Percentiles rank a stretch among this genome's conserved stretches.
Conservation (phyloP, 2,797 vertebrate genomes). For the Diglossa cyanea region DNA sequence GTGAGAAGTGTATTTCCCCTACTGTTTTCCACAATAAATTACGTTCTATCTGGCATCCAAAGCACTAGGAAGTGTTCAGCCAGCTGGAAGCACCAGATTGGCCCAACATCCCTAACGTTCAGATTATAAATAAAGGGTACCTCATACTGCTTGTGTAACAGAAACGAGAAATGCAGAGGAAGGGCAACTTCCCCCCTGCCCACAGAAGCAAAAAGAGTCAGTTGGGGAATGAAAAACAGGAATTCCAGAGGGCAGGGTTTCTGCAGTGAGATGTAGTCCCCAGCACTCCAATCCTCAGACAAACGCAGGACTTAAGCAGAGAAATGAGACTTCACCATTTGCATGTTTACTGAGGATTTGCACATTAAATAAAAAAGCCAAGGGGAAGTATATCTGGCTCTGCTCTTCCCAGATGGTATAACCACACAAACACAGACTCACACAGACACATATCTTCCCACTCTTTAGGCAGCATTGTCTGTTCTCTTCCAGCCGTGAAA, state of each 20-base stretch:
- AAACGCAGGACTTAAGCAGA: neutral
- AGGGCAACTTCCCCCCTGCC: constrained; percentile 47
- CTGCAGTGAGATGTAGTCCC: neutral
- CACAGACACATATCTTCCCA: constrained; percentile 19
- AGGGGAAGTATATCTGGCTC: neutral
- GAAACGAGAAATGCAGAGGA: constrained; percentile 35
- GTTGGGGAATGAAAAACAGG: constrained; percentile 21
- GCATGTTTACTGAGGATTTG: neutral
- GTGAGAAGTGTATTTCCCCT: neutral
- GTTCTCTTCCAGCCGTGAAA: constrained; percentile 46
- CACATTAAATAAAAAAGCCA: neutral
- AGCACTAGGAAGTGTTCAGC: constrained; percentile 20
- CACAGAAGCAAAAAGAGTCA: neutral
- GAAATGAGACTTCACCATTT: neutral
- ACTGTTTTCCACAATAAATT: constrained; percentile 49
- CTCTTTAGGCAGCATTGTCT: constrained; percentile 19
- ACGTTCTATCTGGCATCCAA: constrained; percentile 5
- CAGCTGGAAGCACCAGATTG: constrained; percentile 33
- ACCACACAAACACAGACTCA: constrained; percentile 36
- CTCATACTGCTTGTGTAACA: constrained; percentile 36
- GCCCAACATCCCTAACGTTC: neutral
- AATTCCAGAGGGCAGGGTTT: constrained; percentile 15
- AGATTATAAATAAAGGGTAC: constrained; percentile 43
- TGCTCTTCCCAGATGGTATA: constrained; percentile 45
- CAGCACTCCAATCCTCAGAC: neutral